phyloP scores from a whole-genome alignment of 2,113 vertebrate genomes.

The Nothoprocta pentlandii region DNA sequence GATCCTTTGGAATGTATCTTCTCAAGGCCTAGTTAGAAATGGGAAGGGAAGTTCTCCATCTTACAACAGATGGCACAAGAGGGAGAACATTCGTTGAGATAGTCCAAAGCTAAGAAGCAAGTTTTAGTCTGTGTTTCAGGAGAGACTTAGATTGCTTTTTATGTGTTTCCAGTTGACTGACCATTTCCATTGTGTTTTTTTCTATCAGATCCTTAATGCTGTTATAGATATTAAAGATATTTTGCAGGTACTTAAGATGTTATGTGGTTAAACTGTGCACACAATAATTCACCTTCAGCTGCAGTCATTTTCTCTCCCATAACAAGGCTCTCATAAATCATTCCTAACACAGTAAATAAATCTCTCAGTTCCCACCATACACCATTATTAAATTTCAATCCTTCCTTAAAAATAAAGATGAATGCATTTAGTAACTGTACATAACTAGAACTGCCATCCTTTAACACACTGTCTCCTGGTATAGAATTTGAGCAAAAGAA shows the following conservation, averaged over 20 bases:
- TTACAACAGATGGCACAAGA: not conserved
- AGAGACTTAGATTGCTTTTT: not conserved
- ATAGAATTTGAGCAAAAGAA: not conserved
- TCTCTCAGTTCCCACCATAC: not conserved
- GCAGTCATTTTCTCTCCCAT: not conserved
- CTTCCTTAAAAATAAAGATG: conserved; percentile 61
- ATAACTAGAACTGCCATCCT: conserved; percentile 14
- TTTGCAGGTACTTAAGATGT: conserved; percentile 40
- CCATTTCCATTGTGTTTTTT: not conserved
- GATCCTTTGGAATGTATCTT: not conserved
- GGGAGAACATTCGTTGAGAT: not conserved
- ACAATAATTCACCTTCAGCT: conserved; percentile 51
- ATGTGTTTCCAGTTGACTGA: not conserved
- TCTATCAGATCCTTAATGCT: conserved; percentile 23
- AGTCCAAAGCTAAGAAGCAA: not conserved
- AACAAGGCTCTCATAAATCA: conserved; percentile 57
- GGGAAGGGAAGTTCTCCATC: not conserved
- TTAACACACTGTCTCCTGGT: conserved; percentile 40
- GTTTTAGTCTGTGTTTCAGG: not conserved
- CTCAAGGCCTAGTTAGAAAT: not conserved
- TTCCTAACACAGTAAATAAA: conserved; percentile 37
- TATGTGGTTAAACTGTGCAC: not conserved
- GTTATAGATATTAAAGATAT: not conserved
- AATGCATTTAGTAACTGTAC: conserved; percentile 45
- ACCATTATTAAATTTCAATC: conserved; percentile 58